Evolutionary conservation across 2,113 vertebrate species (phyloP), one percentile per base, ranked within the genome.

Genomic region (Oryzias javanicus): DNA sequence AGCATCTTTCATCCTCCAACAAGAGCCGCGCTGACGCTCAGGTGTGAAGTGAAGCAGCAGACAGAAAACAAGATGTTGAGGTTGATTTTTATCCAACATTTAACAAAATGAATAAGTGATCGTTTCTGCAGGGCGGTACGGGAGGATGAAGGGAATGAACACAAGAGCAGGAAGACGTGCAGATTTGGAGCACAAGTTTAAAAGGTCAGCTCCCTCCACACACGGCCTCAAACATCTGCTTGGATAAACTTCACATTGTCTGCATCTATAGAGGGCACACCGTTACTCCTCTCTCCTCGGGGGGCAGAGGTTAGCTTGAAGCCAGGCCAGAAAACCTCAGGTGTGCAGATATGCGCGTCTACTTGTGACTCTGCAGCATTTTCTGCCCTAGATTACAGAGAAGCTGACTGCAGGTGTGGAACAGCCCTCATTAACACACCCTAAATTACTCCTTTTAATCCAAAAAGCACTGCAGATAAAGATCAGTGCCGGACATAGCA

Each of bases 191-290:
- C 64, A 42, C 53, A n/a, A 42, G 15, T n/a, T 56, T 70, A 84
- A 84, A 88, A 86, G 83, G 85, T 87, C 78, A 79, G 60, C 72
- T 77, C 78, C 78, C 60, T 80, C 60, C 76, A 81, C 75, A 80
- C 22, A 22, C 22, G 3, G 64, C 49, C 54, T 46, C 68, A 65
- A 57, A 70, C n/a, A 4, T 50, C 78, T 70, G 62, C 82, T 80
- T 76, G 79, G 74, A 84, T 67, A 74, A 58, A 77, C 55, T 55
- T 54, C 66, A 41, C 27, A 68, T 55, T 67, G 63, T 82, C 64
- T 71, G 62, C 77, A 74, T 74, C 74, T 81, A 67, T 65, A 2
- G 65, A 76, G 29, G 69, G 60, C 52, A 18, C 70, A 64, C 52
- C 22, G 24, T 70, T 76, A 52, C 63, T 51, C 67, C 5, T 5